A percentile compares a stretch with the other conserved stretches of the same genome.
Conservation (phyloP, 1,140 invertebrate species). For the Trichonephila clavata region DNA sequence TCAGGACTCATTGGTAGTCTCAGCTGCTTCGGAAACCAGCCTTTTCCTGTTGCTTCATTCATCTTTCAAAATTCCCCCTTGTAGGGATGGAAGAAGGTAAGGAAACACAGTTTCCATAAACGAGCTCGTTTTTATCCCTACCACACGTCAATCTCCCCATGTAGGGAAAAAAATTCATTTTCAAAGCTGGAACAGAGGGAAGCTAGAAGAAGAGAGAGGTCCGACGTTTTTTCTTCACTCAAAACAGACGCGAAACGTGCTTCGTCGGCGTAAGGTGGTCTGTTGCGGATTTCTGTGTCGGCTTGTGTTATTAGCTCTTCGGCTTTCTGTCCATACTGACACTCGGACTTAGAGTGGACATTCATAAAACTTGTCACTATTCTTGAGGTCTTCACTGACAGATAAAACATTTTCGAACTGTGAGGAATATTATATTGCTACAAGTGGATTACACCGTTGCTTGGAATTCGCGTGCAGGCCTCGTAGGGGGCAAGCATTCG, state of each 20-base stretch:
- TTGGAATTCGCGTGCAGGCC: not conserved
- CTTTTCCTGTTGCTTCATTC: conserved; percentile 59
- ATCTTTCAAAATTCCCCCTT: not conserved
- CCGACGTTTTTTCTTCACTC: not conserved
- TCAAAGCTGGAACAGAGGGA: not conserved
- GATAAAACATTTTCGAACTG: not conserved
- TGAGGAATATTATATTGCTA: not conserved
- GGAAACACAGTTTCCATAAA: not conserved
- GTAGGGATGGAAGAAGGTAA: not conserved
- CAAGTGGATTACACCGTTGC: not conserved
- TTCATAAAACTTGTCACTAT: not conserved
- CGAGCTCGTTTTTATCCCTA: not conserved
- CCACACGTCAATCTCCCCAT: not conserved
- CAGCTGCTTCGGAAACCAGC: conserved; percentile 47
- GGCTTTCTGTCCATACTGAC: not conserved
- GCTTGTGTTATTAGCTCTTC: not conserved
- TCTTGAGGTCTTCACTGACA: not conserved
- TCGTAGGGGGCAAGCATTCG: not conserved
- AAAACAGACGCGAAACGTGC: conserved; percentile 34
- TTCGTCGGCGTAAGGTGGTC: conserved; percentile 1
- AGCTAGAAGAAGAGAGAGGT: not conserved
- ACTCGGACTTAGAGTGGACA: not conserved
- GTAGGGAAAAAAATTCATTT: not conserved
- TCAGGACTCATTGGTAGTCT: conserved; percentile 37
- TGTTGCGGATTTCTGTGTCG: not conserved